Conservation (phyloP, 1,140 invertebrate genomes). For the Laupala kohalensis region DNA sequence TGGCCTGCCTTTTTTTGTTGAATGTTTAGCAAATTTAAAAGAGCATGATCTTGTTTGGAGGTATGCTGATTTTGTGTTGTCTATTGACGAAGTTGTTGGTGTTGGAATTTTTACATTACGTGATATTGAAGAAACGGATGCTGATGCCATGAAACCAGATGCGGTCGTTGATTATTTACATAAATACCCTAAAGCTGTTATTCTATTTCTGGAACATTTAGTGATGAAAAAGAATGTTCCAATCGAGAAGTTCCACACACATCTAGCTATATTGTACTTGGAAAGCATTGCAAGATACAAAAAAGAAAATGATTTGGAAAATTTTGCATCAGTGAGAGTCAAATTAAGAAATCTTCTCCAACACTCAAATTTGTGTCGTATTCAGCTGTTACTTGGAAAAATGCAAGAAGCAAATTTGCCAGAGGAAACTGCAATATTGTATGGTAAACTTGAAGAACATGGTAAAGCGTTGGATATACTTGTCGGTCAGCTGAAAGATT, state of each 20-base stretch:
- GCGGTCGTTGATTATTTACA: constrained; percentile 31
- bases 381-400: constrained; percentile 33
- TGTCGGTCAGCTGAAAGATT: constrained; percentile 36
- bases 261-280: constrained; percentile 34
- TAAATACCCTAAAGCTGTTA: constrained; percentile 30
- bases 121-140: constrained; percentile 15
- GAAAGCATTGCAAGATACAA: constrained; percentile 28
- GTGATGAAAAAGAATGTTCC: constrained; percentile 23
- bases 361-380: constrained; percentile 30
- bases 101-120: constrained; percentile 32
- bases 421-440: constrained; percentile 36
- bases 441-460: constrained; percentile 40
- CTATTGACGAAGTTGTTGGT: constrained; percentile 29
- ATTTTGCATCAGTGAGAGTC: constrained; percentile 20
- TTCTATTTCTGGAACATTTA: constrained; percentile 34
- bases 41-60: constrained; percentile 29
- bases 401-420: constrained; percentile 30
- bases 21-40: constrained; percentile 10
- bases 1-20: constrained; percentile 12
- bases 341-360: constrained; percentile 33
- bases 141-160: constrained; percentile 30
- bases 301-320: constrained; percentile 19
- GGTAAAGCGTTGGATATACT: constrained; percentile 36
- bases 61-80: constrained; percentile 33
- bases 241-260: constrained; percentile 37